Percentiles rank a stretch among this genome's conserved stretches.
Evolutionary conservation across 2,888 invertebrate species (phyloP).

Genomic region (Cancer borealis): DNA sequence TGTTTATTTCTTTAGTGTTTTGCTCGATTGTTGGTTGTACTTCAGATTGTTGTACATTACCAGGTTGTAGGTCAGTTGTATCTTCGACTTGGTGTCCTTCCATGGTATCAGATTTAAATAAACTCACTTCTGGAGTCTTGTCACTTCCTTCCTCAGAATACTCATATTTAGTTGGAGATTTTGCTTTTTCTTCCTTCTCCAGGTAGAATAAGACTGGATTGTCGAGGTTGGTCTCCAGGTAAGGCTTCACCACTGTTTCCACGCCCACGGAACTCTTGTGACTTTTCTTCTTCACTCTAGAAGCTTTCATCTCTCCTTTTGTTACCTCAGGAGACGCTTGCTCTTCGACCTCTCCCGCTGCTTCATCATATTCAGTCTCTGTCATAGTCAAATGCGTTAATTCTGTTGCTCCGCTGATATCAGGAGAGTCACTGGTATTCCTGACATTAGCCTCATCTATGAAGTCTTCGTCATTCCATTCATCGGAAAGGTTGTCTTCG

Average conservation of each 20-base stretch:
- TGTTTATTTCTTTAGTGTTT: neutral
- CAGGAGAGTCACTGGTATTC: neutral
- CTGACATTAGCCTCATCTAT: neutral
- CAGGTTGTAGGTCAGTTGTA: neutral
- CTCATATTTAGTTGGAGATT: neutral
- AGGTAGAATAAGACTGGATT: conserved; percentile 1
- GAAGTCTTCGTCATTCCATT: neutral
- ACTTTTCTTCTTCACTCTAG: neutral
- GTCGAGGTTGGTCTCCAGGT: conserved; percentile 64
- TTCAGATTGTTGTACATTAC: neutral
- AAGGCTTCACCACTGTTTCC: conserved; percentile 61
- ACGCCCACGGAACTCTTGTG: neutral
- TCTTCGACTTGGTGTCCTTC: neutral
- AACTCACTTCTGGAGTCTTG: neutral
- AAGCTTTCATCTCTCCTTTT: neutral
- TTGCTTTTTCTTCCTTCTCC: neutral
- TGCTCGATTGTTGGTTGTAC: neutral
- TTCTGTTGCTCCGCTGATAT: neutral
- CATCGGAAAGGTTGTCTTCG: conserved; percentile 6
- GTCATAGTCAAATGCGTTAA: neutral
- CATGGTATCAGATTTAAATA: neutral
- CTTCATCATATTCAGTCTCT: neutral
- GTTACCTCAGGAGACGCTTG: neutral
- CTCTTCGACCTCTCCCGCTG: neutral
- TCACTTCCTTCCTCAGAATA: neutral